These are phyloP conservation scores for Phalacrocorax aristotelis DNA, from an alignment of 2,113 vertebrate genomes.

Conservation along the genomic window DNA sequence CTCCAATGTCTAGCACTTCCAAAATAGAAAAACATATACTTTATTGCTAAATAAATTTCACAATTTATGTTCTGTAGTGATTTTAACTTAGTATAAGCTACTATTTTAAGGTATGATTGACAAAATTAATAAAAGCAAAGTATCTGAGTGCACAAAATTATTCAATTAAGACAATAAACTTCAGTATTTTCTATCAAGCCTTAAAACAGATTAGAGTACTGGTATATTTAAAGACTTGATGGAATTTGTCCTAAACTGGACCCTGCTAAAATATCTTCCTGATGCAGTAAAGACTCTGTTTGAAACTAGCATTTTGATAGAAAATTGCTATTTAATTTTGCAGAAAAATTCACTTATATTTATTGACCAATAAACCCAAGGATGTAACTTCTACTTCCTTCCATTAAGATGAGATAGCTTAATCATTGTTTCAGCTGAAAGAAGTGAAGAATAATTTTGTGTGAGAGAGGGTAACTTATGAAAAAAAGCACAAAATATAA, in stretches of 20 bases:
- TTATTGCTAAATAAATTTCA: background rate
- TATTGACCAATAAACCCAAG: background rate
- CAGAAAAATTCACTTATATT: background rate
- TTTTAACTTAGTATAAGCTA: background rate
- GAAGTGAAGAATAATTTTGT: background rate
- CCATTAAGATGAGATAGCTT: background rate
- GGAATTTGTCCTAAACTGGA: background rate
- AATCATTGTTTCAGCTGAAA: background rate
- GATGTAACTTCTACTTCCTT: background rate
- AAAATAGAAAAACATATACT: background rate
- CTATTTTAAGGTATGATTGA: background rate
- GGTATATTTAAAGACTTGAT: background rate
- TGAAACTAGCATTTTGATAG: background rate
- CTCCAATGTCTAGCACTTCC: background rate
- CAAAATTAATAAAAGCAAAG: background rate
- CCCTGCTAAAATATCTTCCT: background rate
- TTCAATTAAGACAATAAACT: background rate
- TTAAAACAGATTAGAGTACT: background rate
- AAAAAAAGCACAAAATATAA: background rate
- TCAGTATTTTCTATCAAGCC: background rate
- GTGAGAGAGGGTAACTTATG: background rate
- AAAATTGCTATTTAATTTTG: background rate
- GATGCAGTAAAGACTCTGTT: background rate
- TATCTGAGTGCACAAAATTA: background rate
- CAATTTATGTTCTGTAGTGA: background rate